Evolutionary conservation across 37 sponge, comb jelly and placozoan genomes (phyloP).

Genomic region (Aplysina aerophoba): DNA sequence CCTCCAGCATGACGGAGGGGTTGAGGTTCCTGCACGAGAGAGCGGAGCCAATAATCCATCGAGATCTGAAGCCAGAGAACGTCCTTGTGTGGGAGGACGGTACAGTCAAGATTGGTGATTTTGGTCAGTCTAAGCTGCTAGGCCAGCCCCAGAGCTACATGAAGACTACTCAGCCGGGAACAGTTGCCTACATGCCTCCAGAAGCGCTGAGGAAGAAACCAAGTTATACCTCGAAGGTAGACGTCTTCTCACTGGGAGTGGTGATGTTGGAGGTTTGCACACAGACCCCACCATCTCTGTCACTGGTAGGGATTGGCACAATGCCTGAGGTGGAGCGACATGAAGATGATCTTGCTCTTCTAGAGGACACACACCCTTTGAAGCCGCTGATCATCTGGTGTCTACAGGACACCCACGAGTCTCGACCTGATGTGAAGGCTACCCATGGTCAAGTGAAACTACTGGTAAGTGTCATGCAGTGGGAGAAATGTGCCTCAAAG

Average conservation of each 20-base stretch:
- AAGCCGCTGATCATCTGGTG: conserved; percentile 9
- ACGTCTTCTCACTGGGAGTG: conserved; percentile 27
- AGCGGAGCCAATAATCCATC: background rate
- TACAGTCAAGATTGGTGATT: background rate
- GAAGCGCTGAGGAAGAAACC: conserved; percentile 10
- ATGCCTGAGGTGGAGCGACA: conserved; percentile 50
- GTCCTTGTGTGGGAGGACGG: conserved; percentile 1
- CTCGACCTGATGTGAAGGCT: conserved; percentile 28
- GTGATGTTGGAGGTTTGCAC: background rate
- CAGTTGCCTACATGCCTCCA: conserved; percentile 23
- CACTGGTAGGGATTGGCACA: background rate
- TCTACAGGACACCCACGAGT: conserved; percentile 21
- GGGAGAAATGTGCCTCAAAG: too few species aligned
- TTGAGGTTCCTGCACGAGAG: background rate
- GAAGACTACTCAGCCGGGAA: conserved; percentile 2
- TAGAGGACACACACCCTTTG: conserved; percentile 22
- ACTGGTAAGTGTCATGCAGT: too few species aligned
- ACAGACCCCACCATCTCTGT: background rate
- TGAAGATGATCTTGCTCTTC: background rate
- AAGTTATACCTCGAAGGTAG: background rate
- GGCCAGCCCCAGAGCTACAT: background rate
- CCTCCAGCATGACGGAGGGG: background rate
- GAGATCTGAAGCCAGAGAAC: conserved; percentile 23
- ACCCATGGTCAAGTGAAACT: background rate
- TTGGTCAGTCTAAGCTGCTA: conserved; percentile 35